Percentiles rank a stretch among this genome's conserved stretches.
Evolutionary conservation across 2,888 invertebrate genomes (phyloP).

Genomic region (Ceratothoa steindachneri): DNA sequence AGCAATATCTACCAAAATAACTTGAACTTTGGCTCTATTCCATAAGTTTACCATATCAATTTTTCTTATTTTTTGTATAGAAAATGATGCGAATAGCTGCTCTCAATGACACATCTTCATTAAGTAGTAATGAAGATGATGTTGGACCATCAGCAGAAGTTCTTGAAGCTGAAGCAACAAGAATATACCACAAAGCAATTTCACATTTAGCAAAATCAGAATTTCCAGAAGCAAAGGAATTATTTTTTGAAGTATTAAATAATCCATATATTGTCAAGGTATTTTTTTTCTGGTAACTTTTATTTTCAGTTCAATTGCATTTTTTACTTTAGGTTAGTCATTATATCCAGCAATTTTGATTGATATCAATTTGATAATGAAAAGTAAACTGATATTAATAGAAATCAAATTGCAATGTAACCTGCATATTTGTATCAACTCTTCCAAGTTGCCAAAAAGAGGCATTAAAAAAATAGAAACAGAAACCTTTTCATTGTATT

Average conservation of each 20-base stretch:
- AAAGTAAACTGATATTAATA: no score
- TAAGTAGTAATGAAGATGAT: conserved; percentile 39
- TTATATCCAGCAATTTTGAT: background rate
- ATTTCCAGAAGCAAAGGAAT: conserved; percentile 26
- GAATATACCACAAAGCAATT: conserved; percentile 34
- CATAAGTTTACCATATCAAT: no score
- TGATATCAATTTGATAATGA: no score
- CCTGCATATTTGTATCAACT: no score
- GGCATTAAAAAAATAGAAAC: no score
- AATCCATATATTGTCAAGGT: conserved; percentile 45
- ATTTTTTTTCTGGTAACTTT: background rate
- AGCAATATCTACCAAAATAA: no score
- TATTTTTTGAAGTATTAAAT: conserved; percentile 26
- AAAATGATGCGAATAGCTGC: conserved; percentile 47
- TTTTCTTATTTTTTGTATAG: background rate
- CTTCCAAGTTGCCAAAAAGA: no score
- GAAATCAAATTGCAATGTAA: no score
- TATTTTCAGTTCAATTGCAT: background rate
- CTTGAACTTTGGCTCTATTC: no score
- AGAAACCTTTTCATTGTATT: no score
- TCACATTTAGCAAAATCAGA: conserved; percentile 26
- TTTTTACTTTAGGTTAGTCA: background rate
- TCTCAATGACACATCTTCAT: conserved; percentile 34
- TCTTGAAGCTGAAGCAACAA: conserved; percentile 32
- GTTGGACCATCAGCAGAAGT: conserved; percentile 39